phyloP scores from a whole-genome alignment of 2,888 invertebrate genomes.

The Alloscopus bannaensis region DNA sequence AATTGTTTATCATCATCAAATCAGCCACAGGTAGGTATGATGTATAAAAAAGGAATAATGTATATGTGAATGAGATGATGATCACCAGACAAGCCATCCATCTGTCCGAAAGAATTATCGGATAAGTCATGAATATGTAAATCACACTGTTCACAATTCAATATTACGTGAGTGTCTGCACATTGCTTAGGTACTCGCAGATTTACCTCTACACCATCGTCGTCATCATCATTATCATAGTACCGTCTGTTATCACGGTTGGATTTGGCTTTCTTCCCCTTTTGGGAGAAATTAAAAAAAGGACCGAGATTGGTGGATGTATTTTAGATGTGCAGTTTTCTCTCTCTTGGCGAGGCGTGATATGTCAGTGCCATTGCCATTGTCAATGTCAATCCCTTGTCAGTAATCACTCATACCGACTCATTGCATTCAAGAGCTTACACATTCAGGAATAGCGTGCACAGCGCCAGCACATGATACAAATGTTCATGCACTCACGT shows the following conservation, averaged over 20 bases:
- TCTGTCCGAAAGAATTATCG: conserved; percentile 61
- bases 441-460: too few species aligned
- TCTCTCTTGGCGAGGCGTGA: conserved; percentile 45
- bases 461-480: too few species aligned
- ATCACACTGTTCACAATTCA: conserved; percentile 47
- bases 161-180: conserved; percentile 11
- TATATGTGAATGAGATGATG: conserved; percentile 24
- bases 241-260: background rate
- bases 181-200: background rate
- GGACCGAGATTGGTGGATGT: too few species aligned
- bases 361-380: conserved; percentile 59
- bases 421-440: too few species aligned
- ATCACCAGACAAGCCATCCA: conserved; percentile 50
- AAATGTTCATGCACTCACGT: too few species aligned
- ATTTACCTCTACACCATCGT: background rate
- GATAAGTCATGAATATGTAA: conserved; percentile 63
- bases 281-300: conserved; percentile 56
- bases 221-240: conserved; percentile 7
- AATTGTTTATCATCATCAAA: conserved; percentile 37
- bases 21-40: background rate
- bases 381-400: conserved; percentile 55
- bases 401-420: too few species aligned
- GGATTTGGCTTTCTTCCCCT: conserved; percentile 45
- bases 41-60: background rate
- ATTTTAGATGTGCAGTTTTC: conserved; percentile 2